A percentile compares a stretch with the other conserved stretches of the same genome.
Evolutionary conservation across 2,888 invertebrate genomes (phyloP).

Genomic region (Zaprionus lineosus): DNA sequence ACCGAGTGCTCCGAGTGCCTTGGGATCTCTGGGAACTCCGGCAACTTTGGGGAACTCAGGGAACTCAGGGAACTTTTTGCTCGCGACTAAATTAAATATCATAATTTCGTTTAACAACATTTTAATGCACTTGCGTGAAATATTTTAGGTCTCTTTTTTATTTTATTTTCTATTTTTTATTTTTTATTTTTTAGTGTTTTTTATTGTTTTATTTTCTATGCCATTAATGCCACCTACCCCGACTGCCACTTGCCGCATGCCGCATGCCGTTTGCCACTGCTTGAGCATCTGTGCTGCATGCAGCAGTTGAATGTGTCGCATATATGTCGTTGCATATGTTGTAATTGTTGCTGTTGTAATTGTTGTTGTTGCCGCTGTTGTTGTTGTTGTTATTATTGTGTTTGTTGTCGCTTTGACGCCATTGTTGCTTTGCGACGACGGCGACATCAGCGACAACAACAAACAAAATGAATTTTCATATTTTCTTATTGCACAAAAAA

Average conservation of each 20-base stretch:
- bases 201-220: slow-evolving; percentile 30
- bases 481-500: slow-evolving; percentile 59
- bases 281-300: slow-evolving; percentile 61
- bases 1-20: too few species aligned
- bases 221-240: background rate
- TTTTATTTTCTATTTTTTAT: slow-evolving; percentile 45
- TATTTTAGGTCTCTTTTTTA: slow-evolving; percentile 8
- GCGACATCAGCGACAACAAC: slow-evolving; percentile 1
- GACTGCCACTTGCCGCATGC: background rate
- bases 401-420: slow-evolving; percentile 61
- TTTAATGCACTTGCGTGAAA: slow-evolving; percentile 68
- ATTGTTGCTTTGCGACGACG: slow-evolving; percentile 60
- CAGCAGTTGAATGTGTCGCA: slow-evolving; percentile 18
- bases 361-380: slow-evolving; percentile 64
- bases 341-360: slow-evolving; percentile 10
- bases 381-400: slow-evolving; percentile 16
- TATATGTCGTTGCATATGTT: slow-evolving; percentile 13
- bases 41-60: too few species aligned
- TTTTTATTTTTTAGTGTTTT: slow-evolving; percentile 10
- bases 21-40: too few species aligned
- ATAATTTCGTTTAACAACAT: slow-evolving; percentile 61
- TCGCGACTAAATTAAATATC: slow-evolving; percentile 68
- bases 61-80: too few species aligned
- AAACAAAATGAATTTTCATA: slow-evolving; percentile 72
- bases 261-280: background rate